A percentile compares a stretch with the other conserved stretches of the same genome.
Evolutionary conservation across 2,888 invertebrate genomes (phyloP).

Genomic region (Drosophila prolongata): DNA sequence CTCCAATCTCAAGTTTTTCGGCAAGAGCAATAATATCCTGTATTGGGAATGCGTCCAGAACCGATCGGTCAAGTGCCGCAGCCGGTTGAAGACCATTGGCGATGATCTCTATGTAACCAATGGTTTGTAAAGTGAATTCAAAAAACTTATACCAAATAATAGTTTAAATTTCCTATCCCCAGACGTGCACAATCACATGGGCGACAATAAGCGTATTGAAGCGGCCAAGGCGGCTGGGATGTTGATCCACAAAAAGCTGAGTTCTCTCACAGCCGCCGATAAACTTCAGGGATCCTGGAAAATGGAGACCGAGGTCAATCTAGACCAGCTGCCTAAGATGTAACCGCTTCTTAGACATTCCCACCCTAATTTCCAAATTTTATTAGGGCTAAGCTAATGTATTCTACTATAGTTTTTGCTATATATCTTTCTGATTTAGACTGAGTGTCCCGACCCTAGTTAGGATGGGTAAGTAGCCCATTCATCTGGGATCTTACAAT

Average conservation of each 20-base stretch:
- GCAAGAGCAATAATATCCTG: constrained; percentile 81
- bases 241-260: constrained; percentile 81
- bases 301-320: constrained; percentile 26
- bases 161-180: not conserved
- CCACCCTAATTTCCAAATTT: constrained; percentile 6
- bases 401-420: constrained; percentile 7
- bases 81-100: constrained; percentile 83
- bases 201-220: constrained; percentile 81
- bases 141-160: not conserved
- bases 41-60: constrained; percentile 85
- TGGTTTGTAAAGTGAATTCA: constrained; percentile 65
- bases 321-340: constrained; percentile 10
- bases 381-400: constrained; percentile 9
- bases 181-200: constrained; percentile 83
- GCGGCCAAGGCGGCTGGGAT: constrained; percentile 80
- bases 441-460: constrained; percentile 21
- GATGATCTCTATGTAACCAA: constrained; percentile 84
- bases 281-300: constrained; percentile 48
- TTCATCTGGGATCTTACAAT: constrained; percentile 1
- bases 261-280: constrained; percentile 72
- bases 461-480: constrained; percentile 25
- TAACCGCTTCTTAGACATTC: constrained; percentile 32
- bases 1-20: constrained; percentile 83
- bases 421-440: constrained; percentile 11
- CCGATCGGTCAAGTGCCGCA: constrained; percentile 84